These are phyloP conservation scores for Nothocercus julius DNA, from an alignment of 2,113 vertebrate species.

Conservation along the genomic window DNA sequence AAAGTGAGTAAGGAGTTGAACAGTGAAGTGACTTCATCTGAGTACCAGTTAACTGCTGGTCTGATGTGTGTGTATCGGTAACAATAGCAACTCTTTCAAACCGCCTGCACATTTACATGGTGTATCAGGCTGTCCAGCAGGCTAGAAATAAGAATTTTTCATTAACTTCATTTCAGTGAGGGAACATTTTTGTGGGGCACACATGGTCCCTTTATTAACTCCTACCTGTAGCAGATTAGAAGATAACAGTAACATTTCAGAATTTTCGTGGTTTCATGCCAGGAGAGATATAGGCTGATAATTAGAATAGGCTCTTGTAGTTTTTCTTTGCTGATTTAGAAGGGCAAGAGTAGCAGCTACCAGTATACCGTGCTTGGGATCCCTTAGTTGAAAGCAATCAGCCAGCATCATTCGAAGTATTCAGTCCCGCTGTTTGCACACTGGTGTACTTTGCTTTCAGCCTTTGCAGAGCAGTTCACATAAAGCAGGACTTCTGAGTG, in stretches of 20 bases:
- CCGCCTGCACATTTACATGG: not conserved
- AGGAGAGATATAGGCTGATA: not conserved
- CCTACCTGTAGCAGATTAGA: not conserved
- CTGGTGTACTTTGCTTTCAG: not conserved
- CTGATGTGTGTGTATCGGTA: not conserved
- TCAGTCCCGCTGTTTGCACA: not conserved
- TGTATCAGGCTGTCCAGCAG: not conserved
- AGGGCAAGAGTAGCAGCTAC: not conserved
- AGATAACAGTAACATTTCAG: not conserved
- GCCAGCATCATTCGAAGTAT: not conserved
- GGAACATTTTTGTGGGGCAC: not conserved
- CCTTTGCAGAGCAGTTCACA: not conserved
- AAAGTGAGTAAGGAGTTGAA: not conserved
- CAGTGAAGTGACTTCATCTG: not conserved
- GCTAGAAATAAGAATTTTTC: not conserved
- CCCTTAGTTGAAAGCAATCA: not conserved
- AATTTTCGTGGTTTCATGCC: not conserved
- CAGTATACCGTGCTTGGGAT: not conserved
- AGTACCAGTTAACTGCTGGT: not conserved
- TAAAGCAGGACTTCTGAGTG: not conserved
- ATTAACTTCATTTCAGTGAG: not conserved
- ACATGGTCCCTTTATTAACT: not conserved
- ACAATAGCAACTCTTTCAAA: not conserved
- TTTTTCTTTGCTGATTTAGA: not conserved
- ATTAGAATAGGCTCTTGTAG: not conserved